Evolutionary conservation across 2,888 invertebrate species (phyloP), one percentile per base, ranked within the genome.

Genomic region (Acanthosoma haemorrhoidale): DNA sequence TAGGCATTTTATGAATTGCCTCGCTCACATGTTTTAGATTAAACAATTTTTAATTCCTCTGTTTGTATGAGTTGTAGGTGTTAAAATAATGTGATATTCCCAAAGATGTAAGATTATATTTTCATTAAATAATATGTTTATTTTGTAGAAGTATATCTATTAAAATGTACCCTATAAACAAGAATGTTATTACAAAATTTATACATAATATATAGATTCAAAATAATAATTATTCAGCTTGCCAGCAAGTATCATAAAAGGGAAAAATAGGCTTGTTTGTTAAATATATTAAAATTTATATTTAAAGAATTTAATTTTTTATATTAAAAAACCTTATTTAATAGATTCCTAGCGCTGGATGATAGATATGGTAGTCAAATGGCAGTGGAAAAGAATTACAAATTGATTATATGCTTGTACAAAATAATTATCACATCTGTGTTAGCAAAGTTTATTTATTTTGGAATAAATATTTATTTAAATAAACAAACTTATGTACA

Each of bases 81-180:
- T 36, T 61, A 61, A 61, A 36, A 61, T 61, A 61, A 61, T 61
- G 61, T 61, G 61, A 61, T 61, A 61, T 34, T 61, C 36, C 34
- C 36, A 61, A 61, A 61, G 36, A 60, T 32, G 18, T 61, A 21
- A 36, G 36, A 13, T 36, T 61, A 36, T 61, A 61, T 61, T 61
- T 61, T 61, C 61, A 36, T 38, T 34, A 18, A n/a, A 18, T 21
- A 36, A 61, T 61, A 21, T 61, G 16, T 61, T 61, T 61, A 61
- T 61, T 61, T 61, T 61, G 38, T 61, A 61, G 61, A 34, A 60
- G 3, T 43, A 5, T 29, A 25, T 25, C 4, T 4, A 4, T 13
- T 51, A 25, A 51, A 25, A 51, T 51, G 29, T 51, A n/a, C 51
- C 21, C 13, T 51, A 8, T 51, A 11, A 51, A 51, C 3, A 5